Evolutionary conservation across 2,797 vertebrate genomes (phyloP), one percentile per base, ranked within the genome.

Genomic region (Octomys mimax): DNA sequence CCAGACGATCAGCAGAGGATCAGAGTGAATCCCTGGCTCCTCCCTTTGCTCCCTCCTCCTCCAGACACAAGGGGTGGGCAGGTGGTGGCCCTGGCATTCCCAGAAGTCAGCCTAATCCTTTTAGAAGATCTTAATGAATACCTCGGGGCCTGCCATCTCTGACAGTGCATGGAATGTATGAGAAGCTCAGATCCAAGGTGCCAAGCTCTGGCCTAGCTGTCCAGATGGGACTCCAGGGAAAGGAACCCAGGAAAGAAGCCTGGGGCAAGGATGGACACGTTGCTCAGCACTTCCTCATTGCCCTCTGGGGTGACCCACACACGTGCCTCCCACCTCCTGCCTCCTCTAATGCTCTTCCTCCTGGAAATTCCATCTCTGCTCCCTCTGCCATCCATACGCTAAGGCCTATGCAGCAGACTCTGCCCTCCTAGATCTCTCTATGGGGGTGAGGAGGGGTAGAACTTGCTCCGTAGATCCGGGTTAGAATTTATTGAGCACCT

Each of bases 71-170:
- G 92, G 14, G 21, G 33, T 52, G 89, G 89, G 84, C 75, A 82
- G 93, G 81, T 75, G 62, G 81, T 31, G 82, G 82, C 52, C 84
- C 14, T 0, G 0, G 42, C 82, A 87, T 87, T 92, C 75, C 82
- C 85, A 93, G 96, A 97, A 97, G 81, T 85, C 87, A 59, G 82
- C 62, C 87, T 94, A 93, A 97, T 88, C 92, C 59, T 26, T 87
- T 80, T 75, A 92, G 95, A 79, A 78, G 90, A 82, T 89, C 46
- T 94, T 91, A 89, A 87, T 66, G 64, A 97, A 84, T 54, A 57
- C 59, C 42, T 46, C 24, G 36, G 68, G 83, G 10, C 42, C 64
- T 66, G 46, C 36, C 46, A 79, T 75, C 42, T 75, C 71, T 77
- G 94, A 75, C 22, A 31, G 79, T 1, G 31, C 12, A 3, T 1